Conservation (phyloP, 2,797 vertebrate species). For the Pantherophis vulpinus region DNA sequence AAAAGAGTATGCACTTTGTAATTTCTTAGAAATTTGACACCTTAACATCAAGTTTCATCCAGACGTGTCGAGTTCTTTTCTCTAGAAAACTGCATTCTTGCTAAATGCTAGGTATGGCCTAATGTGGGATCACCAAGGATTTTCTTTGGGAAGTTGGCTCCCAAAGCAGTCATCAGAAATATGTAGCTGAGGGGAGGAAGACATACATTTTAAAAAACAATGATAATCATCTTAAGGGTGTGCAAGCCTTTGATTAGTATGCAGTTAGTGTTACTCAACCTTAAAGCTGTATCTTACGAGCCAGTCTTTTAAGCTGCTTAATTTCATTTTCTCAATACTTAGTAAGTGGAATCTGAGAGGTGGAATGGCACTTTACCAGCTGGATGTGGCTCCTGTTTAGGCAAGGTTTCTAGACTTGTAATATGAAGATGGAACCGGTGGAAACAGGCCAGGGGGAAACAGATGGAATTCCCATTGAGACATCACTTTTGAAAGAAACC, state of each 20-base stretch:
- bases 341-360: constrained; percentile 56
- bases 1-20: background rate
- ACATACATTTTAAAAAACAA: constrained; percentile 62
- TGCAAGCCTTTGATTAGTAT: constrained; percentile 69
- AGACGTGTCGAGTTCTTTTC: background rate
- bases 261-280: constrained; percentile 68
- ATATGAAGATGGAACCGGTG: constrained; percentile 76
- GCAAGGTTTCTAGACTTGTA: constrained; percentile 69
- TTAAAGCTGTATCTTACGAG: constrained; percentile 64
- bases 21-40: background rate
- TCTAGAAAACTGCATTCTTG: background rate
- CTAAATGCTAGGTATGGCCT: constrained; percentile 1
- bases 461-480: constrained; percentile 69
- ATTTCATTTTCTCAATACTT: constrained; percentile 70
- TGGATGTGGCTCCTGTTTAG: constrained; percentile 65
- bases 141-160: constrained; percentile 55
- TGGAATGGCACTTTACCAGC: constrained; percentile 64
- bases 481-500: constrained; percentile 65
- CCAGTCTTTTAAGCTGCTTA: constrained; percentile 64
- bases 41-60: background rate
- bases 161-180: constrained; percentile 52
- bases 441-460: constrained; percentile 69
- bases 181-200: constrained; percentile 49
- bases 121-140: constrained; percentile 48
- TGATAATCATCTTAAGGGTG: constrained; percentile 66